Conservation (phyloP, 1,140 invertebrate genomes). For the Liolophura sinensis region DNA sequence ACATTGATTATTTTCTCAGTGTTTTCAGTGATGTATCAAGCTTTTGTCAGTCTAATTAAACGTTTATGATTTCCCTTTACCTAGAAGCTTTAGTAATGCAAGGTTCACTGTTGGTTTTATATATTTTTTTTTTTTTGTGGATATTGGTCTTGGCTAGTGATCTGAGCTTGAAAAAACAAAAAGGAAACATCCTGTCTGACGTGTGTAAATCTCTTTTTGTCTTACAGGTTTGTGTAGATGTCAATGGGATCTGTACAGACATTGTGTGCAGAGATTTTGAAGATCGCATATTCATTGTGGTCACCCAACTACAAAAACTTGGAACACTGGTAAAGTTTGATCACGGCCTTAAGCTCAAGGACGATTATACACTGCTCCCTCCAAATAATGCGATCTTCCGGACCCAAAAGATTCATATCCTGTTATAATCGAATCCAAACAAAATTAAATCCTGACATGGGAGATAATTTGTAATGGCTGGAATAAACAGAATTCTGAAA, state of each 20-base stretch:
- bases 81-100: too few relatives aligned
- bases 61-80: too few relatives aligned
- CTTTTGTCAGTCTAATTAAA: too few relatives aligned
- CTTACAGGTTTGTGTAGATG: constrained; percentile 49
- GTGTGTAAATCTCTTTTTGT: constrained; percentile 61
- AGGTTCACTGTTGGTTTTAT: too few relatives aligned
- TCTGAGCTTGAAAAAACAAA: too few relatives aligned
- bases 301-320: constrained; percentile 39
- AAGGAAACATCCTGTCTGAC: constrained; percentile 60
- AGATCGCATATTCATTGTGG: constrained; percentile 34
- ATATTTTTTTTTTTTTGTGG: too few relatives aligned
- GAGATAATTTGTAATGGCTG: not conserved
- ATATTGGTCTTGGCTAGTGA: too few relatives aligned
- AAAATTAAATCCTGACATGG: not conserved
- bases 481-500: too few relatives aligned
- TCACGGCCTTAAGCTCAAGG: not conserved
- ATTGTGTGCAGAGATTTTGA: constrained; percentile 31
- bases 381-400: not conserved
- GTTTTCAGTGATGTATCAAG: too few relatives aligned
- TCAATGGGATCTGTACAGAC: constrained; percentile 32
- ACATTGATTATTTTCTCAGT: too few relatives aligned
- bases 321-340: constrained; percentile 36
- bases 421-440: not conserved
- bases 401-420: not conserved
- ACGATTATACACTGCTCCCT: not conserved